A percentile compares a stretch with the other conserved stretches of the same genome.
Evolutionary conservation across 2,797 vertebrate genomes (phyloP).

Genomic region (Odontamblyopus lacepedii): DNA sequence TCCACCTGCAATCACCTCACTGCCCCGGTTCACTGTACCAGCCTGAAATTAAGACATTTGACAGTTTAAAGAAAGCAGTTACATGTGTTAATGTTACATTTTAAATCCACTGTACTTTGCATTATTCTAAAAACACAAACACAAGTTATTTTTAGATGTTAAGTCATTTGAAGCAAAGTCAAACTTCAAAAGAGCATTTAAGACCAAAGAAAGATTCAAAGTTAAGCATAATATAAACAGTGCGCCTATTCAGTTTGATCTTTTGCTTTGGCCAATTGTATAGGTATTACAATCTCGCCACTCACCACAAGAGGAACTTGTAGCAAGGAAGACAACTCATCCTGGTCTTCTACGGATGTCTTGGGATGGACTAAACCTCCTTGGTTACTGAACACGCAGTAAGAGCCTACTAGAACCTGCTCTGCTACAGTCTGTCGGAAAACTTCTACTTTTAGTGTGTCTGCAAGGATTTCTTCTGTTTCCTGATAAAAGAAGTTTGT

Average conservation of each 20-base stretch:
- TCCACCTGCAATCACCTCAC: conserved; percentile 91
- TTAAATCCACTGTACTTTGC: not conserved
- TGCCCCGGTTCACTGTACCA: conserved; percentile 94
- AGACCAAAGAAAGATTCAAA: too few relatives aligned
- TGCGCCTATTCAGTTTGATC: not conserved
- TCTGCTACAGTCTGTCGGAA: conserved; percentile 97
- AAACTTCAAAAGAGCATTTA: too few relatives aligned
- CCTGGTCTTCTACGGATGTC: conserved; percentile 95
- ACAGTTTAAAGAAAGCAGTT: too few relatives aligned
- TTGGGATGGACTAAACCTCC: conserved; percentile 96
- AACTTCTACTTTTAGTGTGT: conserved; percentile 95
- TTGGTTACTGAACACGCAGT: conserved; percentile 95
- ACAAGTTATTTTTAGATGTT: too few relatives aligned
- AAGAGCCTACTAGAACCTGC: conserved; percentile 95
- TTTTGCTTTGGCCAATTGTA: not conserved
- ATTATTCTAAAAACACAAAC: not conserved
- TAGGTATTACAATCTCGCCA: not conserved
- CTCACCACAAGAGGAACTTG: conserved; percentile 98
- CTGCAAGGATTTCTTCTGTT: conserved; percentile 95
- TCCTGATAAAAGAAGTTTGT: conserved; percentile 75
- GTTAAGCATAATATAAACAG: not conserved
- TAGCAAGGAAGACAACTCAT: conserved; percentile 94
- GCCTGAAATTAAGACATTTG: conserved; percentile 74
- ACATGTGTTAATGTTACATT: not conserved
- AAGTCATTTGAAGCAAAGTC: too few relatives aligned